These are phyloP conservation scores for Ivindomyrus marchei DNA, from an alignment of 2,113 vertebrate species.

Conservation along the genomic window DNA sequence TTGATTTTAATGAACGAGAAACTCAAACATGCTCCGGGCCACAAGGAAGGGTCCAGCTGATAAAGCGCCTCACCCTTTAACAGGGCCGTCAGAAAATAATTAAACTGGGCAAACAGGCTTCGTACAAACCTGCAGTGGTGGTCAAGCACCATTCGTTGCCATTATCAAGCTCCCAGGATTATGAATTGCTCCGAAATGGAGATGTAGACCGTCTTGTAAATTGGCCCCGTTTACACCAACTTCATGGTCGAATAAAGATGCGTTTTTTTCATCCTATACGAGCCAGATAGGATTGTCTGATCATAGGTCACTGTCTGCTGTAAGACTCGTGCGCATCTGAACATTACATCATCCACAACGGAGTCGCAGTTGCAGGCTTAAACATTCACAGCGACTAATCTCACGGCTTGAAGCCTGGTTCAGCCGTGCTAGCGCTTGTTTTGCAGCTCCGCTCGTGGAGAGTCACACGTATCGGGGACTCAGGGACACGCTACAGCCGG, in stretches of 20 bases:
- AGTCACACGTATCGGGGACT: neutral
- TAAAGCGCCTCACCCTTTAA: conserved; percentile 6
- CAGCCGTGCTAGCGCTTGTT: neutral
- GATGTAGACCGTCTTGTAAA: neutral
- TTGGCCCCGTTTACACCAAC: neutral
- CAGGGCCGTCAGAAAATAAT: conserved; percentile 22
- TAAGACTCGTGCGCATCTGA: neutral
- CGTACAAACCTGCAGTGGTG: neutral
- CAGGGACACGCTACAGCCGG: neutral
- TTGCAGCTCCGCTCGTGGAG: neutral
- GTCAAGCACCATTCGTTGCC: neutral
- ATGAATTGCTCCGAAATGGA: neutral
- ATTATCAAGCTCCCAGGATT: neutral
- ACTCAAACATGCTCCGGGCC: conserved; percentile 9
- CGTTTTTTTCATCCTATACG: neutral
- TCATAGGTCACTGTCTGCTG: conserved; percentile 5
- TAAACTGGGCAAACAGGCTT: conserved; percentile 23
- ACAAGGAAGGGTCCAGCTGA: neutral
- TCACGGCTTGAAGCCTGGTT: neutral
- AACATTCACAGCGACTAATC: neutral
- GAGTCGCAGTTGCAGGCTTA: neutral
- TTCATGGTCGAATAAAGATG: neutral
- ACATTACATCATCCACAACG: neutral
- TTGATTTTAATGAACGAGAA: conserved; percentile 20
- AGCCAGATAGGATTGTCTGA: neutral